These are phyloP conservation scores for Ephestia elutella DNA, from an alignment of 1,140 invertebrate species.

Conservation along the genomic window DNA sequence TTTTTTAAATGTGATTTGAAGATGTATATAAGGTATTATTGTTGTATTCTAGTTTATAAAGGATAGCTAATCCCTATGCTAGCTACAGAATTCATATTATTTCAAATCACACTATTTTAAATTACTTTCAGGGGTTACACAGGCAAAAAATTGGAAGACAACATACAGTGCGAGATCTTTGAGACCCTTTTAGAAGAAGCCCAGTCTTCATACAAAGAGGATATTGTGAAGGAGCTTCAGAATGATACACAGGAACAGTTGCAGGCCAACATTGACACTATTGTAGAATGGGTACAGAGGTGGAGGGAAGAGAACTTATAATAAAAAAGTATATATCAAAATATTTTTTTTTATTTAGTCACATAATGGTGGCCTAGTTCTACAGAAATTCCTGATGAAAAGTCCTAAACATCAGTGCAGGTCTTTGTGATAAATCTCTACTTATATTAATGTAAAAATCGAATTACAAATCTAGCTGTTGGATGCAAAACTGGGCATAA, in stretches of 20 bases:
- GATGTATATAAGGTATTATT: no score
- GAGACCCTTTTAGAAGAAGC: constrained; percentile 95
- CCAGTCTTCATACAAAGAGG: constrained; percentile 84
- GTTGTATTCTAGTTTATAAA: no score
- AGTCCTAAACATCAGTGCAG: no score
- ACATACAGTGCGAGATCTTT: constrained; percentile 98
- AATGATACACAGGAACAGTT: constrained; percentile 88
- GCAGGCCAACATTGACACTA: constrained; percentile 85
- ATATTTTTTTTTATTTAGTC: background rate
- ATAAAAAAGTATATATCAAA: constrained; percentile 11
- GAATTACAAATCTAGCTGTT: no score
- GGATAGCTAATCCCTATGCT: no score
- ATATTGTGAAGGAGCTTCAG: constrained; percentile 89
- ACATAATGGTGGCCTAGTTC: background rate
- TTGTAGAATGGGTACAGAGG: constrained; percentile 86
- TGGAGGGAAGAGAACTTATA: constrained; percentile 82
- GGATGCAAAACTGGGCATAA: no score
- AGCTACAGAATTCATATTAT: no score
- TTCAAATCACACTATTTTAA: background rate
- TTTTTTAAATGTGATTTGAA: no score
- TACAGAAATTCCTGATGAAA: no score
- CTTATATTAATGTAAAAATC: no score
- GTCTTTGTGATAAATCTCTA: no score
- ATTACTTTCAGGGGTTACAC: constrained; percentile 84
- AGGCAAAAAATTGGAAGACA: constrained; percentile 93